Evolutionary conservation across 2,797 vertebrate species (phyloP).

Genomic region (Tinamus major): DNA sequence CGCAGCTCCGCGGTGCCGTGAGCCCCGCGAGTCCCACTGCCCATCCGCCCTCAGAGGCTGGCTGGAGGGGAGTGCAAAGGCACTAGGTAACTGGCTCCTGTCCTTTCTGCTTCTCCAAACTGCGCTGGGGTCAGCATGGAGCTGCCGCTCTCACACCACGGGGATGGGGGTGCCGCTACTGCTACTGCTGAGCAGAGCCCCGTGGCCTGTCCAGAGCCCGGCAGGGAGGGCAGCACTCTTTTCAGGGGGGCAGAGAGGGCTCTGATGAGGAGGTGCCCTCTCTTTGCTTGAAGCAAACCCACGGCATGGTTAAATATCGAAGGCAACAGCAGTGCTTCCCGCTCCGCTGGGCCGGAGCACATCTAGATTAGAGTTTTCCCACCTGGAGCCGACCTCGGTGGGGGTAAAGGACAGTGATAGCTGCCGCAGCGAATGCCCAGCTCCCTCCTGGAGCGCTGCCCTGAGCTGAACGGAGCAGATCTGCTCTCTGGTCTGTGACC

Average conservation of each 20-base stretch:
- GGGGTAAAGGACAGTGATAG: too few species aligned
- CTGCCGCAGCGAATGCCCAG: background rate
- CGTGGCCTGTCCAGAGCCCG: fast-evolving
- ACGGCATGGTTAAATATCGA: background rate
- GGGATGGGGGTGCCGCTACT: too few species aligned
- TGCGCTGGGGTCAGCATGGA: background rate
- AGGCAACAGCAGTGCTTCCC: background rate
- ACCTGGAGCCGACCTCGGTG: background rate
- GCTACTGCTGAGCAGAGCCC: background rate
- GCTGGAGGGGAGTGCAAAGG: background rate
- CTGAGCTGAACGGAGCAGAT: background rate
- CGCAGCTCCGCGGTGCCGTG: fast-evolving
- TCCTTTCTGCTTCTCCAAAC: background rate
- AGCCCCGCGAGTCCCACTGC: too few species aligned
- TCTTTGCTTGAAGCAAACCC: too few species aligned
- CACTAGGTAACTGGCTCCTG: background rate
- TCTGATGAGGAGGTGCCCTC: background rate
- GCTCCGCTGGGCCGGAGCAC: background rate
- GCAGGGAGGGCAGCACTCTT: background rate
- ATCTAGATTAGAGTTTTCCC: background rate
- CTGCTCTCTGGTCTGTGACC: background rate
- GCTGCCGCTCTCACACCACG: background rate
- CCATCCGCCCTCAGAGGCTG: too few species aligned
- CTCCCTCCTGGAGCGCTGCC: background rate
- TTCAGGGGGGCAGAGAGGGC: background rate